Base-by-base conservation (phyloP, 2,113 vertebrate genomes). In the Melozone crissalis region DNA sequence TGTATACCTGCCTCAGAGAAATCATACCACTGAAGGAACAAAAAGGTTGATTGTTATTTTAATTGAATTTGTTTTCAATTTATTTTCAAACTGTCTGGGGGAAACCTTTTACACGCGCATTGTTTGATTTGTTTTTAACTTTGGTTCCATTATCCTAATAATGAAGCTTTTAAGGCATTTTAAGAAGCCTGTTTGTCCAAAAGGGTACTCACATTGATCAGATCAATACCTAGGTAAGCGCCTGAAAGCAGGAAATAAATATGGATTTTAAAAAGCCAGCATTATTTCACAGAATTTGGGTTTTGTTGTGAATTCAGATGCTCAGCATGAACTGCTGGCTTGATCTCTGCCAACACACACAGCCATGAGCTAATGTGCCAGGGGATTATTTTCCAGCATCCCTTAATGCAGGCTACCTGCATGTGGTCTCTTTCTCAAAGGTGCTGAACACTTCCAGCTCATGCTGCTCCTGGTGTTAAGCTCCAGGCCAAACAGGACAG, bases 1-100 rank as follows among this genome's bases (percentile, higher is more conserved):
- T 77, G 76, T 57, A 73, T 84, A 66, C 76, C 91, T 92, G 95
- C 94, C 91, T 94, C 49, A 57, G 96, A 97, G 95, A 89, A 97
- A 95, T 97, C 90, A 92, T 93, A 90, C 87, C 95, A 67, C 49
- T 57, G 89, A 96, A 97, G 94, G 92, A 97, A 97, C 97, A 97
- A 97, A 97, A 97, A 97, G 96, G 97, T 96, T 97, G 95, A 97
- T 96, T 97, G 97, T 97, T 98, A 96, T 97, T 98, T 98, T 98
- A 98, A 98, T 98, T 98, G 97, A 98, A 98, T 98, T 98, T 98
- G 97, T 97, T 98, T 98, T 97, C 97, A 96, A 98, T 98, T 98
- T 98, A 95, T 98, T 98, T 97, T 95, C 93, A 89, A 91, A 95
- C 92, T 96, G 94, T 98, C 97, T 97, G 44, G 97, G 97, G 97